Evolutionary conservation across 2,113 vertebrate species (phyloP).

Genomic region (Piprites chloris): DNA sequence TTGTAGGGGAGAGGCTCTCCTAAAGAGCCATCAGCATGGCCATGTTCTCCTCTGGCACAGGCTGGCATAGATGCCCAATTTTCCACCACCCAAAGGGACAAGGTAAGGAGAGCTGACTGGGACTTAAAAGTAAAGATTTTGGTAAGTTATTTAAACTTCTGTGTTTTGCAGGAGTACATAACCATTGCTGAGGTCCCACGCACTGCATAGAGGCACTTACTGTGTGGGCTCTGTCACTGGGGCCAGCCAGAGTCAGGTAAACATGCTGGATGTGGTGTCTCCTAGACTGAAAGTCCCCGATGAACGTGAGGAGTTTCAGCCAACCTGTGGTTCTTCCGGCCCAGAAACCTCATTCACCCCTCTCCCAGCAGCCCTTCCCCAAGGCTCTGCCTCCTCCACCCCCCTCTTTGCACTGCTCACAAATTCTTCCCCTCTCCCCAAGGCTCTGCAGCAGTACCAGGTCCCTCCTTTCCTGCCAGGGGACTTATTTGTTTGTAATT

Average conservation of each 20-base stretch:
- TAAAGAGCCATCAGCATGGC: not conserved
- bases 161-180: not conserved
- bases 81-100: not conserved
- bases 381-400: not conserved
- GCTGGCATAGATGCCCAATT: not conserved
- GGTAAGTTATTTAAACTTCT: not conserved
- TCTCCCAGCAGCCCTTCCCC: not conserved
- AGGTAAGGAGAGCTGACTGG: not conserved
- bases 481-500: not conserved
- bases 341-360: not conserved
- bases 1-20: accelerated
- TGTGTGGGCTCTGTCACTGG: not conserved
- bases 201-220: not conserved
- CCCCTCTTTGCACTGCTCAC: not conserved
- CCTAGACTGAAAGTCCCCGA: not conserved
- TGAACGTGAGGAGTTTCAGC: not conserved
- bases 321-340: not conserved
- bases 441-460: not conserved
- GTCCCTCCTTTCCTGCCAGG: not conserved
- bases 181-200: not conserved
- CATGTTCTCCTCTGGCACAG: not conserved
- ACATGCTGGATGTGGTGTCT: accelerated
- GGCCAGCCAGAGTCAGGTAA: not conserved
- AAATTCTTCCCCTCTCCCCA: not conserved
- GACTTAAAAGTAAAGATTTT: not conserved